These are phyloP conservation scores for Heliconius sara DNA, from an alignment of 2,888 invertebrate species.

Conservation along the genomic window DNA sequence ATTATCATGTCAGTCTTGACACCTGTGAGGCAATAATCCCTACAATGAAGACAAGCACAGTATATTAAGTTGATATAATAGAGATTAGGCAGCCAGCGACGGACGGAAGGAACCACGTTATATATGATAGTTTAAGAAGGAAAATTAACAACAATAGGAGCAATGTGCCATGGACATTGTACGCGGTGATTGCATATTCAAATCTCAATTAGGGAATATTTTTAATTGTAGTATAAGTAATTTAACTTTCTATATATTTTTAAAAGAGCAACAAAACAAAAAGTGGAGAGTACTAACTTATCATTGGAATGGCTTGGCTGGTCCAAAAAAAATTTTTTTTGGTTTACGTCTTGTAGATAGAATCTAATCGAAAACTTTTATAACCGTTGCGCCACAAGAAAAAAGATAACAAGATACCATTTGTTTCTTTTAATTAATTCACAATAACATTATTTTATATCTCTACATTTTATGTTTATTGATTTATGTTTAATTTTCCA, in stretches of 20 bases:
- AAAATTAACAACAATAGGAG: neutral
- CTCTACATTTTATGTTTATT: neutral
- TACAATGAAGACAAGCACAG: conserved; percentile 57
- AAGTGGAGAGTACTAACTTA: too few species aligned
- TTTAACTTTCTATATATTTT: too few species aligned
- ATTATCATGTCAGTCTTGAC: conserved; percentile 55
- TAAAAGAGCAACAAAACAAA: too few species aligned
- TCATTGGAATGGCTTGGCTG: too few species aligned
- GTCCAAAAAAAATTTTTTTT: too few species aligned
- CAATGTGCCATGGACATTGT: neutral
- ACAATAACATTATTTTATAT: neutral
- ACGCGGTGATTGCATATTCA: neutral
- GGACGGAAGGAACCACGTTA: conserved; percentile 35
- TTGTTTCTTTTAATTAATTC: too few species aligned
- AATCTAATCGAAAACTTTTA: too few species aligned
- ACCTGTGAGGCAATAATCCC: conserved; percentile 55
- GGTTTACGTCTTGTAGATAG: too few species aligned
- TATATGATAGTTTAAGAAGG: conserved; percentile 32
- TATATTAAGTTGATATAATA: conserved; percentile 59
- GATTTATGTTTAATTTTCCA: neutral
- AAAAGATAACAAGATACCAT: too few species aligned
- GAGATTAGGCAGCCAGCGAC: conserved; percentile 53
- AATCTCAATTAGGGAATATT: neutral
- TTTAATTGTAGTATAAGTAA: neutral
- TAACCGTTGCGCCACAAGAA: too few species aligned